Base-by-base conservation (phyloP, 2,797 vertebrate genomes). In the Taenioides sp. region DNA sequence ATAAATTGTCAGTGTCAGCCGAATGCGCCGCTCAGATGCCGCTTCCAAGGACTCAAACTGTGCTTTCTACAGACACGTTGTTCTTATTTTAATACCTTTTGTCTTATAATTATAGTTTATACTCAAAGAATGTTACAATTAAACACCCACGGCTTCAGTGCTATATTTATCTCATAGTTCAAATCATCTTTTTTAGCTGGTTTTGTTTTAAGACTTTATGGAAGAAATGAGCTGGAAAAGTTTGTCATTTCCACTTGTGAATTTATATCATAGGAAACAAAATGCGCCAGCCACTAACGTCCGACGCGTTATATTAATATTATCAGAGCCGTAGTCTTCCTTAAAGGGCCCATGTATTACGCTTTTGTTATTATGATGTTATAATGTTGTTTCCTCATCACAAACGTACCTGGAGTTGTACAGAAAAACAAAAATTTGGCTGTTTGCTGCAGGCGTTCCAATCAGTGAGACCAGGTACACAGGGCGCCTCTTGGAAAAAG, bases 221-320 rank as follows among this genome's bases (percentile, higher is more conserved):
- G 3, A 52, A 73, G 71, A 70, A 75, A 76, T 62, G 62, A 69
- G 50, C 75, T 77, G 84, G 75, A 80, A 78, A 34, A 73, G 71
- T 67, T 79, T 77, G 69, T 67, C 67, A 89, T 92, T 93, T 94
- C 88, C 92, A 93, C 91, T 89, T 87, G 85, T 81, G 89, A 86
- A 90, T 87, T 90, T 74, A 82, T 84, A 83, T 86, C 78, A 83
- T 66, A 77, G 76, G 72, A 74, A 82, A 69, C 76, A 4, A 14
- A 25, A 71, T 59, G 67, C 79, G 72, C 74, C 80, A 83, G 77
- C 69, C 64, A 66, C 78, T 27, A 31, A 31, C 4, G 31, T 34
- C 31, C 6, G 7, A 34, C 7, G 7, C 31, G 7, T 34, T 34
- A 7, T 7, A 34, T 31, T 31, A 31, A 31, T 31, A 31, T 34